phyloP scores from a whole-genome alignment of 2,797 vertebrate genomes.

The Lacerta agilis region DNA sequence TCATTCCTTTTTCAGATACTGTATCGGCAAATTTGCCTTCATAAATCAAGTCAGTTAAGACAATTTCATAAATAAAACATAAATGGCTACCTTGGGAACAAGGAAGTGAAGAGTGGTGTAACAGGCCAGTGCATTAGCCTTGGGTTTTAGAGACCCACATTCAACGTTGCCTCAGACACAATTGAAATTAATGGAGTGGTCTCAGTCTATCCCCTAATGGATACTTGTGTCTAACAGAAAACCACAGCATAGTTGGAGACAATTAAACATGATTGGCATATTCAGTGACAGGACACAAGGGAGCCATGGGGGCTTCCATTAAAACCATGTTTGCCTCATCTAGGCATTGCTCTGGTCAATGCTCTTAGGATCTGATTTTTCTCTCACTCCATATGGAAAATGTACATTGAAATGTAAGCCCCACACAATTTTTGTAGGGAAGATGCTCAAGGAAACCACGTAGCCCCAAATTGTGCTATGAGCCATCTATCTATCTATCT shows the following conservation, averaged over 20 bases:
- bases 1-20: slow-evolving; percentile 12
- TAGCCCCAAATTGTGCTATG: neutral
- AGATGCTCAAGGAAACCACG: neutral
- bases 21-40: slow-evolving; percentile 14
- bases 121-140: neutral
- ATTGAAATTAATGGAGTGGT: slow-evolving; percentile 27
- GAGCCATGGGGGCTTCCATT: slow-evolving; percentile 1
- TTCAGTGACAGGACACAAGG: slow-evolving; percentile 9
- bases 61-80: neutral
- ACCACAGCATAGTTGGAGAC: slow-evolving; percentile 12
- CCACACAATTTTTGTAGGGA: neutral
- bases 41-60: slow-evolving; percentile 22
- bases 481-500: too few species aligned
- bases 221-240: slow-evolving; percentile 26
- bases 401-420: neutral
- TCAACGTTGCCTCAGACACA: slow-evolving; percentile 28
- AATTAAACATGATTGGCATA: slow-evolving; percentile 32
- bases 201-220: slow-evolving; percentile 22
- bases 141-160: neutral
- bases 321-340: slow-evolving; percentile 6
- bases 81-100: slow-evolving; percentile 17
- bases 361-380: neutral
- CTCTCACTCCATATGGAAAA: neutral
- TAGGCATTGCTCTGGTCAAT: slow-evolving; percentile 1
- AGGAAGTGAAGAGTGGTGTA: neutral